A percentile compares a stretch with the other conserved stretches of the same genome.
phyloP scores from a whole-genome alignment of 2,888 invertebrate species.

The Brachynemurus nebulosus region DNA sequence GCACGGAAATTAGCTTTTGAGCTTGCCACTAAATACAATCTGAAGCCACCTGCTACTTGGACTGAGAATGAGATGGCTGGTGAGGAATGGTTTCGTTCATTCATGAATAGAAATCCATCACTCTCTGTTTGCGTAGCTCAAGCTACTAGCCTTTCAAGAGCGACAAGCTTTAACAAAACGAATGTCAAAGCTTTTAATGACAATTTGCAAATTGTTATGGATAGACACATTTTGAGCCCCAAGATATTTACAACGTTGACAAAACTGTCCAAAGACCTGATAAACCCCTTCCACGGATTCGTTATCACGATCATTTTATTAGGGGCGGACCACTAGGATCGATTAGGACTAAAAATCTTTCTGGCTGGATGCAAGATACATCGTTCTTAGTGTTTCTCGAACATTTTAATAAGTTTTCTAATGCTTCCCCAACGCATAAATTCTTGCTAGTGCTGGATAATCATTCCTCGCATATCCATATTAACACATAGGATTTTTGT shows the following conservation, averaged over 20 bases:
- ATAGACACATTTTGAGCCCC: conserved; percentile 18
- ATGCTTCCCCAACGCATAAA: conserved; percentile 8
- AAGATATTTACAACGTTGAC: conserved; percentile 28
- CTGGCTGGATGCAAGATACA: conserved; percentile 23
- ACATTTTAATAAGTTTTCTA: conserved; percentile 16
- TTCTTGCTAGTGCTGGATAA: conserved; percentile 16
- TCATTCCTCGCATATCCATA: conserved; percentile 14
- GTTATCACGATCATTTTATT: conserved; percentile 22
- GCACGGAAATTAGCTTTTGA: conserved; percentile 18
- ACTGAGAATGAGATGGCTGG: conserved; percentile 18
- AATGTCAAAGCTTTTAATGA: conserved; percentile 19
- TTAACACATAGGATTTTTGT: conserved; percentile 13
- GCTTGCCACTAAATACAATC: conserved; percentile 15
- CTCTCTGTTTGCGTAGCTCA: conserved; percentile 16
- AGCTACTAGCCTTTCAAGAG: too few species aligned
- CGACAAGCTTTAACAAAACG: too few species aligned
- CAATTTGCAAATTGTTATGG: conserved; percentile 19
- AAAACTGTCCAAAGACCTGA: conserved; percentile 29
- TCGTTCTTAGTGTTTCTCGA: conserved; percentile 16
- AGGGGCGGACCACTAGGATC: conserved; percentile 21
- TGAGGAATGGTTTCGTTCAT: too few species aligned
- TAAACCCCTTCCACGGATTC: conserved; percentile 24
- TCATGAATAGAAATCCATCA: conserved; percentile 18
- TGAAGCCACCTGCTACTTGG: conserved; percentile 17
- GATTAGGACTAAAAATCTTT: conserved; percentile 19